Evolutionary conservation across 2,797 vertebrate species (phyloP).

Genomic region (Tadarida brasiliensis): DNA sequence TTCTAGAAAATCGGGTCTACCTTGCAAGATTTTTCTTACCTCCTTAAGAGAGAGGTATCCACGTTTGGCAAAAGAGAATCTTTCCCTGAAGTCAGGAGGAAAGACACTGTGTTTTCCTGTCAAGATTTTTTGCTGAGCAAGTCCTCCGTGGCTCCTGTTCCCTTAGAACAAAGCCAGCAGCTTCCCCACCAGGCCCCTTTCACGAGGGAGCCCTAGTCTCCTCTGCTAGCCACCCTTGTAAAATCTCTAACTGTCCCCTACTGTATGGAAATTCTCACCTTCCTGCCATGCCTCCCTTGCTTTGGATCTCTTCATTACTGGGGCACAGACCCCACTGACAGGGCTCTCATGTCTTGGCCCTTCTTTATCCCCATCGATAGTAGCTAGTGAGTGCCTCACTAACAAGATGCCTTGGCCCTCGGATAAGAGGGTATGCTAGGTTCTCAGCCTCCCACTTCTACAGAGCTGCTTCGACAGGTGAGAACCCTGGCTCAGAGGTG

Average conservation of each 20-base stretch:
- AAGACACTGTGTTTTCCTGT: neutral
- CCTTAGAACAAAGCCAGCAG: neutral
- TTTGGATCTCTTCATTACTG: neutral
- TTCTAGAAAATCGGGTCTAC: slow-evolving; percentile 4
- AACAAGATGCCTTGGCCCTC: neutral
- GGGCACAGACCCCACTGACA: neutral
- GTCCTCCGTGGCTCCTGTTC: neutral
- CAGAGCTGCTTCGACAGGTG: neutral
- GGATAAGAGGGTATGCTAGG: neutral
- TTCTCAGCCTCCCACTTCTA: neutral
- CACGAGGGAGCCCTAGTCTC: neutral
- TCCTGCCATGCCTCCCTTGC: neutral
- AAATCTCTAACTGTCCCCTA: neutral
- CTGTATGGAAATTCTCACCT: neutral
- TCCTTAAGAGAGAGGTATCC: neutral
- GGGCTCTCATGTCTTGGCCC: neutral
- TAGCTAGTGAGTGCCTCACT: neutral
- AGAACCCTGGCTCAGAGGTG: neutral
- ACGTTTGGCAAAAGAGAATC: neutral
- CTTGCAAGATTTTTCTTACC: neutral
- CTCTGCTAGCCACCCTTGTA: neutral
- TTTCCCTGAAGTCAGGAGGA: neutral
- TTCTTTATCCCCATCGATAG: neutral
- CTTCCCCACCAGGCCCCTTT: neutral
- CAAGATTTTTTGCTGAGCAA: neutral